Evolutionary conservation across 2,113 vertebrate species (phyloP), one percentile per base, ranked within the genome.

Genomic region (Leptocoma aspasia): DNA sequence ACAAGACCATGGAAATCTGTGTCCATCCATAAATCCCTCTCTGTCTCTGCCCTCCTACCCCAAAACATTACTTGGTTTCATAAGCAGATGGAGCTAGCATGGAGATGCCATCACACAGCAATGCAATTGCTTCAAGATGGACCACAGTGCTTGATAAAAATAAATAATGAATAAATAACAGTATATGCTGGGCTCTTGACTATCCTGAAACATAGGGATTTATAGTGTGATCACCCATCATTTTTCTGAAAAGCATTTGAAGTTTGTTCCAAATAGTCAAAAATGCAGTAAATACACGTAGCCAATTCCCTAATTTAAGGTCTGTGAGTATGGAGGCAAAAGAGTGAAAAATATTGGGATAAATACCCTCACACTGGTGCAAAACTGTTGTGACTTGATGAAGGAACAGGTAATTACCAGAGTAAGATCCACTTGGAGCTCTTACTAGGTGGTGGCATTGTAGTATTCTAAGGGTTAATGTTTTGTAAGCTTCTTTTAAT

Each of bases 41-140:
- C 82, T 86, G 37, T 28, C 37, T 69, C 41, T 90, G 60, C 37
- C n/a, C 24, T 47, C 15, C 14, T 64, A 5, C 21, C 39, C 60
- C 52, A 79, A 86, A 86, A 39, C 47, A 28, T 77, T 59, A 4
- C 31, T 86, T 81, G 53, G 73, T 94, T 84, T 89, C 82, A 69
- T 47, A 78, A 91, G 86, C 94, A 96, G 90, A 96, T 92, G 90
- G 70, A 83, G 49, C 83, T 82, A 92, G 93, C 35, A 23, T 59
- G 82, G 88, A 91, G 92, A 94, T 96, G 80, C 77, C 78, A 94
- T 95, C 63, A 63, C 54, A 73, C 5, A 88, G 68, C 85, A 92
- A 81, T 52, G 45, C 79, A 97, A 97, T 97, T 96, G 95, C 81
- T 97, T 97, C 97, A 98, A 97, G 97, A 97, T 97, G 97, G 97